These are phyloP conservation scores for Galerucella nymphaeae DNA, from an alignment of 2,888 invertebrate genomes.

Conservation along the genomic window DNA sequence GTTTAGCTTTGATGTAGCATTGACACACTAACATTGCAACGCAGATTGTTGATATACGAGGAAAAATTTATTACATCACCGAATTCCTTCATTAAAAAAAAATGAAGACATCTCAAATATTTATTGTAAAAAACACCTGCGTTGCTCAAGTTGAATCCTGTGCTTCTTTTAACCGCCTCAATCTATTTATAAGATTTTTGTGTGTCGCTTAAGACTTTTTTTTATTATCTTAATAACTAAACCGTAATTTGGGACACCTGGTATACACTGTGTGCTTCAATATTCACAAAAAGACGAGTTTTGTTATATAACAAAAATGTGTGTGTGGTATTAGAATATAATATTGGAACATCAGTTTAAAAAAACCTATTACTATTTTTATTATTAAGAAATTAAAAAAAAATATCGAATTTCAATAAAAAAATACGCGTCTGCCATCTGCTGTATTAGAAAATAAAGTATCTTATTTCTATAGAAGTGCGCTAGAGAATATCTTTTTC, in stretches of 20 bases:
- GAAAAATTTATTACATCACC: constrained; percentile 35
- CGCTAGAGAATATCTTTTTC: not conserved
- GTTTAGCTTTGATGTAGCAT: constrained; percentile 50
- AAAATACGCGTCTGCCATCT: not conserved
- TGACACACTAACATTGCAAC: constrained; percentile 55
- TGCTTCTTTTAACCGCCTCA: no score
- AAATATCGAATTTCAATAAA: not conserved
- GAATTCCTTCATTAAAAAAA: not conserved
- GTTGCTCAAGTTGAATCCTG: no score
- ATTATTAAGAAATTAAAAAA: not conserved
- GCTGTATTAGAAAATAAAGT: not conserved
- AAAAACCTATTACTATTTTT: constrained; percentile 4
- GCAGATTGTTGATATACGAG: constrained; percentile 20
- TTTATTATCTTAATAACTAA: no score
- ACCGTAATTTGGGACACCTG: no score
- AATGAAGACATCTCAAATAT: not conserved
- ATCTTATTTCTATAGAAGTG: constrained; percentile 2
- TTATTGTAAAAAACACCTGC: no score
- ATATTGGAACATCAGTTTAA: not conserved
- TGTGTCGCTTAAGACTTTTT: no score
- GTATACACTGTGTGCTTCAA: no score
- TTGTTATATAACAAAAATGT: not conserved
- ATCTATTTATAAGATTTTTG: no score
- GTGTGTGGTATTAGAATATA: not conserved
- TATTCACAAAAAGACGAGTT: no score